Evolutionary conservation across 2,888 invertebrate species (phyloP), one percentile per base, ranked within the genome.

Genomic region (Copidosoma aretas): DNA sequence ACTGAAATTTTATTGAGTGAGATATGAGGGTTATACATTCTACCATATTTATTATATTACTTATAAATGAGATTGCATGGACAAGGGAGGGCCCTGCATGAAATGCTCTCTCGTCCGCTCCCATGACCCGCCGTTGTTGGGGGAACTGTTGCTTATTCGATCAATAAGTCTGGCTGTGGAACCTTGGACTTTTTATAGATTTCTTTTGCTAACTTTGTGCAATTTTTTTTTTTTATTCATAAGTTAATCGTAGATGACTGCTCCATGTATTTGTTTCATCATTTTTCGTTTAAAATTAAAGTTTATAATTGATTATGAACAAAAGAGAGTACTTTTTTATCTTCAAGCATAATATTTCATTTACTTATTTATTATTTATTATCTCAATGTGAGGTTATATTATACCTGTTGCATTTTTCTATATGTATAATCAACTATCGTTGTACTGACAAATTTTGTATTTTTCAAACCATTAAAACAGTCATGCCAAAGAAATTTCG

Each of bases 401-500:
- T 3, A 19, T 24, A 32, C 1, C 22, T 2, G 0, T 15, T 61
- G 32, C 5, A 25, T 17, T n/a, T n/a, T n/a, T n/a, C n/a, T n/a
- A n/a, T n/a, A n/a, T n/a, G n/a, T n/a, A n/a, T 19, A 49, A 41
- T 32, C 32, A n/a, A 22, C 1, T 12, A 53, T 24, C n/a, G 19
- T 14, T 22, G 53, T 53, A 14, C 12, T 19, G 17, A 3, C n/a
- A 32, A 24, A 14, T 56, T 39, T 14, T 24, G 17, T 14, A 60
- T 43, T n/a, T 25, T n/a, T 17, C 17, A 25, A 39, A 39, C 54
- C 41, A 54, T 19, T 51, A 19, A 25, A 46, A 24, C 43, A 72
- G 68, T 39, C 60, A 62, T 52, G 61, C 25, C n/a, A 72, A 70
- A 70, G 77, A 77, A 46, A 54, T 71, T 1, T 60, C 73, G 1